Evolutionary conservation across 2,888 invertebrate genomes (phyloP).

Genomic region (Cremastobaeus sp.): DNA sequence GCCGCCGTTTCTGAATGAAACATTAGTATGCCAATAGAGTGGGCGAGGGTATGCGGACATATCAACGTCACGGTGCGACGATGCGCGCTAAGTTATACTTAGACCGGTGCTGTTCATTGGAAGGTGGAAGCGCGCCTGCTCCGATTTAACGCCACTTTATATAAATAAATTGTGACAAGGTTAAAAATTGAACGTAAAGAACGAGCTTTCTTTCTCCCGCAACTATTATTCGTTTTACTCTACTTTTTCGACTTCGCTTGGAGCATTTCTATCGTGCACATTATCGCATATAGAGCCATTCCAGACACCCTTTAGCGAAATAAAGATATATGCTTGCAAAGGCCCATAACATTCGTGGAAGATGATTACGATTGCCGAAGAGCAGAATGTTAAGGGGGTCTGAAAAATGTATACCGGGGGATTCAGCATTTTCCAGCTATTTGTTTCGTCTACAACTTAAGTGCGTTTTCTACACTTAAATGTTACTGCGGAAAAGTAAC

Average conservation of each 20-base stretch:
- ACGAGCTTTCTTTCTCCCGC: slow-evolving; percentile 28
- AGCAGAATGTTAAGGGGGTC: slow-evolving; percentile 36
- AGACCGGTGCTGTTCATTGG: slow-evolving; percentile 24
- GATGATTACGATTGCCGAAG: slow-evolving; percentile 39
- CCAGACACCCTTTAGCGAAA: slow-evolving; percentile 64
- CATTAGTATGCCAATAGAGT: slow-evolving; percentile 56
- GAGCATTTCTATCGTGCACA: slow-evolving; percentile 57
- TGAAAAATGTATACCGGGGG: no score
- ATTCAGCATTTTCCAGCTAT: no score
- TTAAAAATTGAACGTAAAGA: slow-evolving; percentile 59
- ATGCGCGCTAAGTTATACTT: slow-evolving; percentile 51
- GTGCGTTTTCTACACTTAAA: no score
- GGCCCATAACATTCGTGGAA: slow-evolving; percentile 66
- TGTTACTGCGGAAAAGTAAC: no score
- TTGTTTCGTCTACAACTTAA: no score
- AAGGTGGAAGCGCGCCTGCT: slow-evolving; percentile 46
- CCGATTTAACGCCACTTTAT: slow-evolving; percentile 53
- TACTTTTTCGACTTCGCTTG: slow-evolving; percentile 54
- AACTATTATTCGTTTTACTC: slow-evolving; percentile 64
- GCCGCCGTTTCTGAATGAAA: slow-evolving; percentile 52
- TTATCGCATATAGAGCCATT: slow-evolving; percentile 55
- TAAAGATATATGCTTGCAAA: slow-evolving; percentile 69
- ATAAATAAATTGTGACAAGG: slow-evolving; percentile 60
- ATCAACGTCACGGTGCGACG: slow-evolving; percentile 44
- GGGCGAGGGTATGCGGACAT: slow-evolving; percentile 59